These are phyloP conservation scores for Thalassarche chlororhynchos DNA, from an alignment of 2,113 vertebrate species.

Conservation along the genomic window DNA sequence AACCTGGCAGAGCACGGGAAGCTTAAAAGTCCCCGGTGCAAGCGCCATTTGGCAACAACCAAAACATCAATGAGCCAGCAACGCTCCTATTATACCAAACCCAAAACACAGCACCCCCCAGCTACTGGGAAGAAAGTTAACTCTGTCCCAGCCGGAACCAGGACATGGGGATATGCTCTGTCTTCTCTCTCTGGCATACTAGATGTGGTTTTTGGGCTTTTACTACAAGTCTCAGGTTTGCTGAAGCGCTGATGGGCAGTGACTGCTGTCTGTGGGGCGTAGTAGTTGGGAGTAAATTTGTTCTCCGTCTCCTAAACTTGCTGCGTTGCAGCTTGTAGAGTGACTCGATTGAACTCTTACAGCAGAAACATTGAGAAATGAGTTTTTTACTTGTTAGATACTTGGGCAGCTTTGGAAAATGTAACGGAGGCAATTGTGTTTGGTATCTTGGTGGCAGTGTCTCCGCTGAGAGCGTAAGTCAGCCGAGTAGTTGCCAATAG, in stretches of 20 bases:
- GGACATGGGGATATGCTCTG: not conserved
- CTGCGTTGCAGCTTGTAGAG: rapidly evolving
- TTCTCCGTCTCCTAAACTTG: not conserved
- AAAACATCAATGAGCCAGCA: too few relatives aligned
- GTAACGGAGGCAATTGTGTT: rapidly evolving
- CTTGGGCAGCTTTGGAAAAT: not conserved
- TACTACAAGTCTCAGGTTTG: not conserved
- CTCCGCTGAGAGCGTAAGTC: not conserved
- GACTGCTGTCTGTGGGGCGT: not conserved
- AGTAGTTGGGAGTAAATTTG: not conserved
- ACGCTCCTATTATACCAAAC: too few relatives aligned
- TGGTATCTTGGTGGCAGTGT: not conserved
- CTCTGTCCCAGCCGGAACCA: too few relatives aligned
- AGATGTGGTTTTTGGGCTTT: not conserved
- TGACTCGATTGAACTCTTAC: not conserved
- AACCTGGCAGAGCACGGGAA: too few relatives aligned
- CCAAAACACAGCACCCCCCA: too few relatives aligned
- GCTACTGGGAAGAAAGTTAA: too few relatives aligned
- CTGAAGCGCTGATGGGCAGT: not conserved
- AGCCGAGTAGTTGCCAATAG: too few relatives aligned
- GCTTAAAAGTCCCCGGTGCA: too few relatives aligned
- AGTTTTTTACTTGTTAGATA: not conserved
- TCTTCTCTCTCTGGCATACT: not conserved
- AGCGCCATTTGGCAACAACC: too few relatives aligned
- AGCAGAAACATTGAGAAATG: not conserved